Conservation (phyloP, 2,888 invertebrate genomes). For the Polymixis lichenea region DNA sequence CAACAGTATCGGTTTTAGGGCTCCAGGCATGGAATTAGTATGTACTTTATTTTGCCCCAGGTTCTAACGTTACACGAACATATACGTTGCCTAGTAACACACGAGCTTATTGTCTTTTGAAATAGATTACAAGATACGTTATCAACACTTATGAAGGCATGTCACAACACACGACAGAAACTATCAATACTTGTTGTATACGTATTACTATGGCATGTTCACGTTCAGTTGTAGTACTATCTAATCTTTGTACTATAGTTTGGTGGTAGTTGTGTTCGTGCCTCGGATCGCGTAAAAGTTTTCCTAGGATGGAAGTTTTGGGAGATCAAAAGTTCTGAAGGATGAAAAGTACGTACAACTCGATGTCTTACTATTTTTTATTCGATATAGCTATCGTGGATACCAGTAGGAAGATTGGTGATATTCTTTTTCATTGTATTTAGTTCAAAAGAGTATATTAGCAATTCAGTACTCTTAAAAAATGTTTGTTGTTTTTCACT, state of each 20-base stretch:
- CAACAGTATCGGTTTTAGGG: not conserved
- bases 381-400: too few species aligned
- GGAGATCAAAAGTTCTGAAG: constrained; percentile 20
- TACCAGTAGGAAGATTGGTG: not conserved
- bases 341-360: constrained; percentile 23
- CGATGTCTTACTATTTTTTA: not conserved
- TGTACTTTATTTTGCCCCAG: not conserved
- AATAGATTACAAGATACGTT: constrained; percentile 46
- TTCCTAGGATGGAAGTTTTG: constrained; percentile 18
- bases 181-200: constrained; percentile 28
- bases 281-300: constrained; percentile 20
- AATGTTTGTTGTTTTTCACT: too few species aligned
- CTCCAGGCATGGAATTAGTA: not conserved
- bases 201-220: not conserved
- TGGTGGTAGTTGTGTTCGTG: constrained; percentile 19
- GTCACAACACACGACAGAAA: constrained; percentile 26
- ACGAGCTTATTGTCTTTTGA: constrained; percentile 30
- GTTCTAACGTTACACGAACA: not conserved
- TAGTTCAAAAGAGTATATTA: too few species aligned
- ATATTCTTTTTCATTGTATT: not conserved
- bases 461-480: too few species aligned
- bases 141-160: constrained; percentile 34
- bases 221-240: not conserved
- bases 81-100: constrained; percentile 39
- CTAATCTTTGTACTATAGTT: constrained; percentile 29